Conservation (phyloP, 2,888 invertebrate genomes). For the Lycophotia porphyrea region DNA sequence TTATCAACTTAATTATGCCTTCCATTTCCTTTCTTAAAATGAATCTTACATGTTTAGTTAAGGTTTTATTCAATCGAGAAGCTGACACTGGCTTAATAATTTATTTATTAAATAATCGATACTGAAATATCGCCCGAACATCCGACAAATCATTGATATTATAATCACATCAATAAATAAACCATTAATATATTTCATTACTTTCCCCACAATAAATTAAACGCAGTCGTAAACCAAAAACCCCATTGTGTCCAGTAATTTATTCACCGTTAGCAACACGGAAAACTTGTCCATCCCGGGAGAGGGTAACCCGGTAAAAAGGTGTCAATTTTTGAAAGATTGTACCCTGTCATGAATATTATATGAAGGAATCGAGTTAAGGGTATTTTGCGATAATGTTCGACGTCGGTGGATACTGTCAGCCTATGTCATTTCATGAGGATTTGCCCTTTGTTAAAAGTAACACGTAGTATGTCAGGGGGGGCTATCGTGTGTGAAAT, state of each 20-base stretch:
- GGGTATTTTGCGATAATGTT: constrained; percentile 90
- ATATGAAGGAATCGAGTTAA: constrained; percentile 90
- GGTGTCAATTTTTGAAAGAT: constrained; percentile 91
- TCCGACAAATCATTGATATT: constrained; percentile 44
- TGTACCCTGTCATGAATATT: constrained; percentile 90
- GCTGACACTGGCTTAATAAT: background rate
- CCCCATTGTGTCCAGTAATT: constrained; percentile 84
- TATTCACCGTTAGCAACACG: constrained; percentile 87
- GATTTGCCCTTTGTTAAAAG: constrained; percentile 90
- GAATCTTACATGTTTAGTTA: background rate
- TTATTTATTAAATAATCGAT: background rate
- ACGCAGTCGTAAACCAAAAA: constrained; percentile 74
- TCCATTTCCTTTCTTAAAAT: too few species aligned
- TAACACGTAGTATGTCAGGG: constrained; percentile 87
- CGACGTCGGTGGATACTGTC: constrained; percentile 84
- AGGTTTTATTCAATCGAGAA: background rate
- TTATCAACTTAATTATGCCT: background rate
- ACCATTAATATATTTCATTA: constrained; percentile 66
- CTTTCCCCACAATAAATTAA: constrained; percentile 77
- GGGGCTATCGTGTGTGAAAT: constrained; percentile 81
- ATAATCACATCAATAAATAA: constrained; percentile 58
- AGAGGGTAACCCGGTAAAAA: constrained; percentile 81
- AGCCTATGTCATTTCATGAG: constrained; percentile 89
- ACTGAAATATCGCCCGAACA: background rate
- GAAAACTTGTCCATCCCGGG: constrained; percentile 85